Base-by-base conservation (phyloP, 2,797 vertebrate genomes). In the Phylloscopus collybita region DNA sequence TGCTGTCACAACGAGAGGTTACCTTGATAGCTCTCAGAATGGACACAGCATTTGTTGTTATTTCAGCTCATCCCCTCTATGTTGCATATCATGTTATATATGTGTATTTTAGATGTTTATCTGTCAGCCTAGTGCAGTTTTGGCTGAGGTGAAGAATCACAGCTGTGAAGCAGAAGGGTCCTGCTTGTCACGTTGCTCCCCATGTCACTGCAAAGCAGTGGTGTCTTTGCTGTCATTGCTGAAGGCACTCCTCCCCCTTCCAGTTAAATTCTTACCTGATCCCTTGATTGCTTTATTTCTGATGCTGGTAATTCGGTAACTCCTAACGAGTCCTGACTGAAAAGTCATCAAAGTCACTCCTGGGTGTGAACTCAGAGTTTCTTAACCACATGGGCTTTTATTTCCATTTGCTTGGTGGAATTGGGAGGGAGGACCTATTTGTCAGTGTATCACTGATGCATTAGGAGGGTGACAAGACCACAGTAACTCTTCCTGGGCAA, bases 401-500 rank as follows among this genome's bases (percentile, higher is more conserved):
- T 87, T 97, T 75, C 73, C 82, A 25, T 88, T 92, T 96, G 53
- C 2, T 0, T 44, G 64, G 50, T 89, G 69, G 92, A 92, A 82
- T 60, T 91, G 60, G 64, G 86, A 79, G 86, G 92, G 78, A 93
- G 89, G 92, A 88, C 92, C 74, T 95, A 23, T 90, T 95, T 96
- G 90, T 95, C 91, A 93, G 75, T 0, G 1, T 93, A 92, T 86
- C 86, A 75, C 59, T 10, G 26, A 92, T 14, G 62, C 13, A 6
- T 94, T 94, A 74, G 95, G 65, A 95, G 86, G 71, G 74, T 95
- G 92, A 95, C 94, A 94, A 93, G 94, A 80, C 90, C 1, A 18
- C 50, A 88, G 87, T 94, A 95, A 96, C 83, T 96, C 88, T 97
- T 97, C 79, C 87, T 86, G 45, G 71, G 95, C 91, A 96, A 96